A percentile compares a stretch with the other conserved stretches of the same genome.
Evolutionary conservation across 2,888 invertebrate genomes (phyloP).

Genomic region (Harmothoe impar): DNA sequence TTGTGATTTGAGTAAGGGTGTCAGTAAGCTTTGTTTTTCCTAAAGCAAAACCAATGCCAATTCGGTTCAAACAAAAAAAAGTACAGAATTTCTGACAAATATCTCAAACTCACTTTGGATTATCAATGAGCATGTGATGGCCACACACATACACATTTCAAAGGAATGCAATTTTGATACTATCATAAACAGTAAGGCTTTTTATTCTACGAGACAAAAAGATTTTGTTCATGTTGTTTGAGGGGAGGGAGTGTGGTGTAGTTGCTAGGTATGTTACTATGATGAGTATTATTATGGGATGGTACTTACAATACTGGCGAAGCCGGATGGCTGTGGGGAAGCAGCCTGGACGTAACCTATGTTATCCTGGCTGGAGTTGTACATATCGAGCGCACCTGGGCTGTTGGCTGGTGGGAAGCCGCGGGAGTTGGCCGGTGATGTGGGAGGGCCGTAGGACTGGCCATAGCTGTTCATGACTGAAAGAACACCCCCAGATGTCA

Average conservation of each 20-base stretch:
- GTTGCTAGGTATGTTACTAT: not conserved
- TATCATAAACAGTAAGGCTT: too few species aligned
- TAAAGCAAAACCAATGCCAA: too few species aligned
- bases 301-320: conserved; percentile 86
- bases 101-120: too few species aligned
- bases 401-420: conserved; percentile 96
- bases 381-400: conserved; percentile 96
- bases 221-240: too few species aligned
- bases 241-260: too few species aligned
- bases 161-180: too few species aligned
- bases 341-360: conserved; percentile 97
- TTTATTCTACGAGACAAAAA: too few species aligned
- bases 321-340: conserved; percentile 97
- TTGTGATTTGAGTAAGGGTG: not conserved
- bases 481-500: conserved; percentile 71
- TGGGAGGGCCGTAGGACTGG: conserved; percentile 84
- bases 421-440: conserved; percentile 85
- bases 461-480: conserved; percentile 97
- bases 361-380: conserved; percentile 91
- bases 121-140: too few species aligned
- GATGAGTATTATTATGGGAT: not conserved
- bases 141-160: too few species aligned
- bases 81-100: too few species aligned
- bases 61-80: too few species aligned
- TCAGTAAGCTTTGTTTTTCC: not conserved